phyloP scores from a whole-genome alignment of 2,888 invertebrate genomes.

The Nemoura dubitans region DNA sequence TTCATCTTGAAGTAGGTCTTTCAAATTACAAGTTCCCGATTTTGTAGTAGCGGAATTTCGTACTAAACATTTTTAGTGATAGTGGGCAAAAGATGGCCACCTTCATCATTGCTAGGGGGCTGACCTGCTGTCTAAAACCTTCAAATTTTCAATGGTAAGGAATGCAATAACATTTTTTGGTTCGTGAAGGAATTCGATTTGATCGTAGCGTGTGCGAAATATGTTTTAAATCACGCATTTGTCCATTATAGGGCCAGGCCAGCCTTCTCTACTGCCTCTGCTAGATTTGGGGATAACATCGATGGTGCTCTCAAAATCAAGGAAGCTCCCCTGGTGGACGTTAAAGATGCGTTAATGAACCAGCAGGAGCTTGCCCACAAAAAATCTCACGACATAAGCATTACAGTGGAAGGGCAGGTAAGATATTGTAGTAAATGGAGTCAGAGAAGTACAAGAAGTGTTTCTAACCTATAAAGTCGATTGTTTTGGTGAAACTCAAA shows the following conservation, averaged over 20 bases:
- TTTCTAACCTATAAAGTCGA: background rate
- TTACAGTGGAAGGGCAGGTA: slow-evolving; percentile 68
- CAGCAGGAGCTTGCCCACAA: slow-evolving; percentile 64
- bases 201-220: background rate
- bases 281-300: slow-evolving; percentile 50
- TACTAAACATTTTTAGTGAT: background rate
- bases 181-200: background rate
- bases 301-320: slow-evolving; percentile 55
- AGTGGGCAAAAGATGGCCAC: slow-evolving; percentile 28
- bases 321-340: slow-evolving; percentile 63
- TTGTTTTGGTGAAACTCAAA: too few species aligned
- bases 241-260: slow-evolving; percentile 47
- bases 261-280: slow-evolving; percentile 50
- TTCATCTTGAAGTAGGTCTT: too few species aligned
- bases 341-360: slow-evolving; percentile 63
- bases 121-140: slow-evolving; percentile 27
- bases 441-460: background rate
- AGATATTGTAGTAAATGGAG: slow-evolving; percentile 47
- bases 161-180: background rate
- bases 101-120: background rate
- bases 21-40: too few species aligned
- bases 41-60: background rate
- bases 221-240: background rate
- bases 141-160: slow-evolving; percentile 36
- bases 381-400: slow-evolving; percentile 64